A percentile compares a stretch with the other conserved stretches of the same genome.
Evolutionary conservation across 2,797 vertebrate genomes (phyloP).

Genomic region (Labroides dimidiatus): DNA sequence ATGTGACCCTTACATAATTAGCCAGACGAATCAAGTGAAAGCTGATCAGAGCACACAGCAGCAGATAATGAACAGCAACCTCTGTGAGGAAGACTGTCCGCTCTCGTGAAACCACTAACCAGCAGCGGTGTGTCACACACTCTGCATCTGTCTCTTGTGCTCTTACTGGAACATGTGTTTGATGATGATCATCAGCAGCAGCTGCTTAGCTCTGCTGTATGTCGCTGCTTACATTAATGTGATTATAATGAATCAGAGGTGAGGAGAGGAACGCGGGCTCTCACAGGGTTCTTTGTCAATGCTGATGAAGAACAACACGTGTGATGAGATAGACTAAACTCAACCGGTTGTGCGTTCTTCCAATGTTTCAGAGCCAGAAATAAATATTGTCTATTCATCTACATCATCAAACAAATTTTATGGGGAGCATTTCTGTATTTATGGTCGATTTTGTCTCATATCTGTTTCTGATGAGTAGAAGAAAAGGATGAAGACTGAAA

Average conservation of each 20-base stretch:
- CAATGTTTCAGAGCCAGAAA: constrained; percentile 18
- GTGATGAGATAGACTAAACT: neutral
- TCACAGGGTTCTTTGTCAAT: neutral
- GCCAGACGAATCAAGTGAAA: constrained; percentile 50
- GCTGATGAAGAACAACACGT: neutral
- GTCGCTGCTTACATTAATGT: constrained; percentile 13
- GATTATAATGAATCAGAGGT: constrained; percentile 27
- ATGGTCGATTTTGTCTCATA: constrained; percentile 11
- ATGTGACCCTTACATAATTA: constrained; percentile 54
- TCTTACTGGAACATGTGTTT: constrained; percentile 3
- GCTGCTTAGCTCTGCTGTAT: constrained; percentile 26
- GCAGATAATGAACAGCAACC: constrained; percentile 34
- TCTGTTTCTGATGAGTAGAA: constrained; percentile 9
- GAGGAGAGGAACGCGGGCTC: neutral
- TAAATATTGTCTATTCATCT: neutral
- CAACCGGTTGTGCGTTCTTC: neutral
- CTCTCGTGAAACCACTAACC: constrained; percentile 12
- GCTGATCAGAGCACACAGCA: constrained; percentile 34
- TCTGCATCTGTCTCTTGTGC: constrained; percentile 23
- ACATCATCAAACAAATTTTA: constrained; percentile 10
- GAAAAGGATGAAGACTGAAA: constrained; percentile 17
- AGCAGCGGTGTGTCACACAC: constrained; percentile 13
- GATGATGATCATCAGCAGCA: constrained; percentile 33
- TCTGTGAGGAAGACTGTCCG: constrained; percentile 3
- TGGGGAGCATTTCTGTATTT: neutral